Evolutionary conservation across 37 sponge, comb jelly and placozoan species (phyloP), one percentile per base, ranked within the genome.

Genomic region (Amphimedon queenslandica): DNA sequence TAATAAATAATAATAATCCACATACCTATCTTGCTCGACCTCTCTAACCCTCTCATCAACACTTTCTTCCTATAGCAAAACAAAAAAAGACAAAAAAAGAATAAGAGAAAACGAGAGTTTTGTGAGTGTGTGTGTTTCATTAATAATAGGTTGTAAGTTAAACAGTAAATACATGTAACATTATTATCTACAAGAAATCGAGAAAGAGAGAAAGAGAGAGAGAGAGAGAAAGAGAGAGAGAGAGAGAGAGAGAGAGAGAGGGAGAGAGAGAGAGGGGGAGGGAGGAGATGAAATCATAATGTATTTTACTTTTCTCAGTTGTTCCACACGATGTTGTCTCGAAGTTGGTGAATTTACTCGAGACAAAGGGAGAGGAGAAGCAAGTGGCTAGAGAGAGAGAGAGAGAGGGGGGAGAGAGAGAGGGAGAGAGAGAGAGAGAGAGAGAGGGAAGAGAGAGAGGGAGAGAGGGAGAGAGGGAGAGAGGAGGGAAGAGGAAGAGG

Each of bases 261-360:
- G 58, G 79, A 69, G 79, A 69, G 70, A 78, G 63, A 78, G 43
- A 77, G 75, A 74, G 75, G 38, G 73, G 41, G 36, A 30, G 67
- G 42, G 24, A 42, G 69, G 3, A 56, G 42, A 1, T 42, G 42
- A 18, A 47, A 18, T 47, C 13, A 47, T 47, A 47, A 13, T 47
- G 13, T 18, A 47, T 47, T 13, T 24, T 51, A 81, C 82, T 73
- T 81, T 73, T 39, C 73, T 81, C 1, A 81, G 67, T 55, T 81
- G 82, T 23, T 66, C 82, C 66, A 81, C 82, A 66, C 82, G 70
- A 65, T 71, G 53, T 10, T 64, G 78, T 60, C 72, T 70, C 1
- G 82, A 81, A 2, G 82, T 81, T 34, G 82, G 82, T 2, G 82
- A 81, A 67, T 81, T 81, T 73, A 81, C 63, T 35, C 82, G 42